Base-by-base conservation (phyloP, 2,888 invertebrate species). In the Heteropelma amictum region DNA sequence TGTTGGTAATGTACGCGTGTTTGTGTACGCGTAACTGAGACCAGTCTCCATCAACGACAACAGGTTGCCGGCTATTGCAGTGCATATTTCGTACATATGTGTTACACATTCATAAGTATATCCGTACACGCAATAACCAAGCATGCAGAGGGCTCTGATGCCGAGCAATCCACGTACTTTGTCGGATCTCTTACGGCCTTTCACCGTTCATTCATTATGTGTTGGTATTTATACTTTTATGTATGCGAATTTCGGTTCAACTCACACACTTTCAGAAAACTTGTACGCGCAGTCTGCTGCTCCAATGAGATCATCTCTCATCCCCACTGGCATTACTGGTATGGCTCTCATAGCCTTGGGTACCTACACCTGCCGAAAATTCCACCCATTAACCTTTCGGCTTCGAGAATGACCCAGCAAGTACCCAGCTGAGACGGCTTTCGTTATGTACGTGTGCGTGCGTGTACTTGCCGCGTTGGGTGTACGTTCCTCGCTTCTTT, bases 281-380 rank as follows among this genome's bases (percentile, higher is more conserved):
- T 75, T 75, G 56, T 58, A 54, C 61, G 58, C 67, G 65, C 60
- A 49, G 71, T 51, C 47, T 33, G 30, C 51, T 21, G 58, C 23
- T 49, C 26, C 49, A 47, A 54, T 42, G 30, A 26, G 58, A 60
- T 63, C 53, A 23, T 21, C 19, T 28, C 38, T 26, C 26, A 26
- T 45, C 23, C n/a, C 30, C 12, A 21, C n/a, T 7, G 19, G 30
- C 54, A 14, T 30, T 2, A 17, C 58, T 67, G 21, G 47, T 28
- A 23, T 54, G 21, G 61, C 49, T n/a, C 17, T 35, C 45, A 58
- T 40, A 30, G 51, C 10, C 58, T 26, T 54, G 28, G 23, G 14
- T 12, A 38, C 5, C 19, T 60, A 76, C 76, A 77, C 76, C 76
- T 76, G 77, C 76, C 72, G 54, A 77, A 77, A 72, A 76, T 72